These are phyloP conservation scores for Rotaria macrura DNA, from an alignment of 2,888 invertebrate genomes.

Conservation along the genomic window DNA sequence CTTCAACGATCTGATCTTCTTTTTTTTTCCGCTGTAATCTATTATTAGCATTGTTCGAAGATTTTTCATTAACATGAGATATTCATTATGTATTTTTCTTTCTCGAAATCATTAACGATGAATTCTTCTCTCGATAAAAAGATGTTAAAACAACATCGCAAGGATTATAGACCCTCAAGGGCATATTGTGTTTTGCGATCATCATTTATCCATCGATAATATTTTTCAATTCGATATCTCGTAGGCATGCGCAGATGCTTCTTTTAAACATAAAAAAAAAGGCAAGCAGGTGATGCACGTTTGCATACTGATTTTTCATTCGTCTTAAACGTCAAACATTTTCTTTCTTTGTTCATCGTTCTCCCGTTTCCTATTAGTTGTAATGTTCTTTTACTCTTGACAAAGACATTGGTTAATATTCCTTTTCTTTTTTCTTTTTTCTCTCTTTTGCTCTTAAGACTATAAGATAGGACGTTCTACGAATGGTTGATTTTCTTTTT, in stretches of 20 bases:
- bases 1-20: not conserved
- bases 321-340: constrained; percentile 2
- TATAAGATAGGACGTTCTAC: not conserved
- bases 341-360: constrained; percentile 2
- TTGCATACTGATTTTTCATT: not conserved
- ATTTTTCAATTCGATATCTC: not conserved
- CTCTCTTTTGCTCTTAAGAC: not conserved
- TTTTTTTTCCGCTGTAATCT: not conserved
- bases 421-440: not conserved
- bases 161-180: not conserved
- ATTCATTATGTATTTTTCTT: no score
- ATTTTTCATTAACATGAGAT: no score
- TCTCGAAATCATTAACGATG: not conserved
- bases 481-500: not conserved
- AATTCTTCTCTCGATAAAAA: not conserved
- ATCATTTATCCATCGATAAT: not conserved
- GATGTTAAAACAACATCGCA: not conserved
- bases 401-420: not conserved
- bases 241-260: not conserved
- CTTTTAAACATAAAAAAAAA: not conserved
- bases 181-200: not conserved
- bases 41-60: no score
- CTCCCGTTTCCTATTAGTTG: not conserved
- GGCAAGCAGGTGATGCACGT: not conserved
- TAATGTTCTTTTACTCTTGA: not conserved